Percentiles rank a stretch among this genome's conserved stretches.
Evolutionary conservation across 2,888 invertebrate genomes (phyloP).

Genomic region (Gastrophysa polygoni): DNA sequence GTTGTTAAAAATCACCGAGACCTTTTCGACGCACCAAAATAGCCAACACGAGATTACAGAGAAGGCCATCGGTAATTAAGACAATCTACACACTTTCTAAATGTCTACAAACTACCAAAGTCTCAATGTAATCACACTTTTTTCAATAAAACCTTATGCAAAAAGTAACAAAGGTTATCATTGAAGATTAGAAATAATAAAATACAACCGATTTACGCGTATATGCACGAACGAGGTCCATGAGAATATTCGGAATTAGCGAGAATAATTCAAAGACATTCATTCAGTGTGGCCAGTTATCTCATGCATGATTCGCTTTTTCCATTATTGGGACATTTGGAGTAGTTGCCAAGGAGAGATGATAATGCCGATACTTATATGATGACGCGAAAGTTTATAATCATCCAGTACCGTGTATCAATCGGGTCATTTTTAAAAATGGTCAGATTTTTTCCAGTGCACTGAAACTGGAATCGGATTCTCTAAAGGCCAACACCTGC

Average conservation of each 20-base stretch:
- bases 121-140: not conserved
- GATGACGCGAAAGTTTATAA: no score
- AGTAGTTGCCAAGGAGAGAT: no score
- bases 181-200: not conserved
- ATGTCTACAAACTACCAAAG: not conserved
- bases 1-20: no score
- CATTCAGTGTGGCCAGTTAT: not conserved
- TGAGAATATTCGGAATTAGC: not conserved
- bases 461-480: not conserved
- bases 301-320: no score
- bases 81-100: not conserved
- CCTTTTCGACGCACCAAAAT: not conserved
- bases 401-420: no score
- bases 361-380: no score
- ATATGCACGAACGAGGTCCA: not conserved
- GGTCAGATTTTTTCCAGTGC: not conserved
- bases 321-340: no score
- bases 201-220: not conserved
- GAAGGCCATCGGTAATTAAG: not conserved
- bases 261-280: not conserved
- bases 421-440: no score
- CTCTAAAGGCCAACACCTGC: not conserved
- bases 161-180: not conserved
- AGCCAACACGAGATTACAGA: not conserved
- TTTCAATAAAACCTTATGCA: not conserved